Evolutionary conservation across 2,113 vertebrate genomes (phyloP).

Genomic region (Peromyscus maniculatus): DNA sequence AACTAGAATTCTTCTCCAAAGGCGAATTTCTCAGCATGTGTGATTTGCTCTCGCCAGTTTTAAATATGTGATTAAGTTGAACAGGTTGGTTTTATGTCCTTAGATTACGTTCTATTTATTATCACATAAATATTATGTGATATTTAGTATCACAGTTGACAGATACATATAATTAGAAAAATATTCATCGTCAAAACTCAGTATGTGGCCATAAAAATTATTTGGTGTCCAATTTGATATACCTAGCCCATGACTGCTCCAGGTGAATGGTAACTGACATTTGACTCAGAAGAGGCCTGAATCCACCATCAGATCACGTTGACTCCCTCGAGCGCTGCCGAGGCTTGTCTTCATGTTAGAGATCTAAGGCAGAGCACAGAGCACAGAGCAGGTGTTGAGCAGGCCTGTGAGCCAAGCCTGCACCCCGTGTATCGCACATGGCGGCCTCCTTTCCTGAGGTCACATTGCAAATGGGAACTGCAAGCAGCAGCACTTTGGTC

Average conservation of each 20-base stretch:
- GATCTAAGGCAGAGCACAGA: slow-evolving; percentile 59
- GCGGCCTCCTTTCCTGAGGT: neutral
- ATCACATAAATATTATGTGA: neutral
- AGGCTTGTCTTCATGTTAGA: slow-evolving; percentile 64
- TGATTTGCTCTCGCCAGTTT: neutral
- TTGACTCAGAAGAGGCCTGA: neutral
- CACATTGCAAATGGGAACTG: slow-evolving; percentile 38
- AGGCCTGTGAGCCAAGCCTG: neutral
- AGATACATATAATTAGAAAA: slow-evolving; percentile 43
- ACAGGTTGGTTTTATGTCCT: slow-evolving; percentile 6
- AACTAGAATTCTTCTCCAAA: neutral
- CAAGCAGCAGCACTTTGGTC: neutral
- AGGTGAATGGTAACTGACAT: slow-evolving; percentile 24
- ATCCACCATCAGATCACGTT: neutral
- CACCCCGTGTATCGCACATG: neutral
- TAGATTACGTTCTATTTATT: slow-evolving; percentile 61
- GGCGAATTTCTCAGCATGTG: neutral
- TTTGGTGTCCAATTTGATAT: slow-evolving; percentile 36
- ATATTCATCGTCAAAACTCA: slow-evolving; percentile 28
- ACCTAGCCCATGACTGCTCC: neutral
- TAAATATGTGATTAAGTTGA: slow-evolving; percentile 29
- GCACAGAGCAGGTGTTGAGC: slow-evolving; percentile 58
- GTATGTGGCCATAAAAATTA: neutral
- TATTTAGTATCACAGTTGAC: neutral
- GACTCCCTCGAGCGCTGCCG: neutral